A percentile compares a stretch with the other conserved stretches of the same genome.
These are phyloP conservation scores for Notoglanidium macrostoma DNA, from an alignment of 2,797 vertebrate species.

Conservation along the genomic window DNA sequence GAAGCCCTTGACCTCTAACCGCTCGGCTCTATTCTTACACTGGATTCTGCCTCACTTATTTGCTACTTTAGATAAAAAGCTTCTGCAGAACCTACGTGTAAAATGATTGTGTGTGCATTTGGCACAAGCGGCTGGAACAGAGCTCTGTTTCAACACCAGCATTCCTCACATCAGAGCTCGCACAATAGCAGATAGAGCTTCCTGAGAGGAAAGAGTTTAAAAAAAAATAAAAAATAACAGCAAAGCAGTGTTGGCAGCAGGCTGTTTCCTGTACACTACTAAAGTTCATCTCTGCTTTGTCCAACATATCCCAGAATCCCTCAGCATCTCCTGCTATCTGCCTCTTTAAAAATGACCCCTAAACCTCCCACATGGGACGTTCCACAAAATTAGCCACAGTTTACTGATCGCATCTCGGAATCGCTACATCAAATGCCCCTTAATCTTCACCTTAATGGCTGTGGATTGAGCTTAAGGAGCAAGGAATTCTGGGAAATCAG, in stretches of 20 bases:
- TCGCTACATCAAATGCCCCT: slow-evolving; percentile 68
- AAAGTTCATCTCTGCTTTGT: slow-evolving; percentile 59
- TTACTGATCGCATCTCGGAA: slow-evolving; percentile 68
- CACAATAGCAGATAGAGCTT: slow-evolving; percentile 80
- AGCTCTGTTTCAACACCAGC: slow-evolving; percentile 73
- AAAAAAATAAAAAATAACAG: slow-evolving; percentile 46
- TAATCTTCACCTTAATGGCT: slow-evolving; percentile 67
- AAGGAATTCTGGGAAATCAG: slow-evolving; percentile 57
- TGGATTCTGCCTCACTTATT: not conserved
- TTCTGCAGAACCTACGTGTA: not conserved
- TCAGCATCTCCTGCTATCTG: slow-evolving; percentile 18
- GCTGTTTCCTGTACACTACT: slow-evolving; percentile 72
- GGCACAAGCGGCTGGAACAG: slow-evolving; percentile 67
- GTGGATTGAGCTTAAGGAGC: slow-evolving; percentile 60
- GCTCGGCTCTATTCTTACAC: slow-evolving; percentile 10
- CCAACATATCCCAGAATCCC: slow-evolving; percentile 33
- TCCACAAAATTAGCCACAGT: slow-evolving; percentile 54
- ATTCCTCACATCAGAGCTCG: slow-evolving; percentile 69
- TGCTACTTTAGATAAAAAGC: not conserved
- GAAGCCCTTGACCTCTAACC: slow-evolving; percentile 1
- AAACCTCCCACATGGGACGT: slow-evolving; percentile 49
- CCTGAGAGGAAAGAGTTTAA: slow-evolving; percentile 72
- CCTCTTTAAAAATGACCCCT: slow-evolving; percentile 61
- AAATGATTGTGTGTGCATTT: slow-evolving; percentile 47
- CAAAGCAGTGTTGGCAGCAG: slow-evolving; percentile 70